These are phyloP conservation scores for Centropyge bicolor DNA, from an alignment of 2,797 vertebrate genomes.

Conservation along the genomic window DNA sequence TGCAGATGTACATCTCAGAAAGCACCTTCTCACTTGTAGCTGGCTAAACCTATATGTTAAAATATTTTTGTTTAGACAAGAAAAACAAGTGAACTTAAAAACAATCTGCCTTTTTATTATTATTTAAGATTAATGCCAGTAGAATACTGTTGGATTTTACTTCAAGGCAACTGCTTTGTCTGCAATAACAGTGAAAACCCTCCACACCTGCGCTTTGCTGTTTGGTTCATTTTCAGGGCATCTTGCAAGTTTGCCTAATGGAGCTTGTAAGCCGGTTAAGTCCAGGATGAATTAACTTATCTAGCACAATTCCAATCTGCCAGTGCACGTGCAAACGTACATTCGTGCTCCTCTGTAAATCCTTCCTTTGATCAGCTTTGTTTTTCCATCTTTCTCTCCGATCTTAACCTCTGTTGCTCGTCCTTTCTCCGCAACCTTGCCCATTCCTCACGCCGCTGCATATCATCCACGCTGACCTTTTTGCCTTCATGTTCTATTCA, in stretches of 20 bases:
- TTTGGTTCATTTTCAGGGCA: constrained; percentile 54
- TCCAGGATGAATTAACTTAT: constrained; percentile 44
- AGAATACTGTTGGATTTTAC: neutral
- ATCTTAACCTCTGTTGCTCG: constrained; percentile 2
- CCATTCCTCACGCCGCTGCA: neutral
- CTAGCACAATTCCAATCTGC: constrained; percentile 29
- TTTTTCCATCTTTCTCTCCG: constrained; percentile 5
- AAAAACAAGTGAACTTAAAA: neutral
- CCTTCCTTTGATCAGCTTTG: constrained; percentile 30
- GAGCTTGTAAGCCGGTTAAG: constrained; percentile 51
- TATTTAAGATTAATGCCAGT: neutral
- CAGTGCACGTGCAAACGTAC: constrained; percentile 29
- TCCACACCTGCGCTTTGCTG: constrained; percentile 16
- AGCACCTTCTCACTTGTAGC: neutral
- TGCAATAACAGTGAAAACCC: constrained; percentile 4
- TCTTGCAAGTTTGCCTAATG: constrained; percentile 49
- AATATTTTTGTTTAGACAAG: neutral
- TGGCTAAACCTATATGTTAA: neutral
- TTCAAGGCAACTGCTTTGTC: constrained; percentile 5
- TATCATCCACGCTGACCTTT: constrained; percentile 36
- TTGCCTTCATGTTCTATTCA: constrained; percentile 41
- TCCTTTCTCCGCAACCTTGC: neutral
- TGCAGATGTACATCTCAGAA: neutral
- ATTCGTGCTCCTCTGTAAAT: constrained; percentile 21
- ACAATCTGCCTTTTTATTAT: neutral